Conservation (phyloP, 2,888 invertebrate species). For the Lycocerus yunnanus region DNA sequence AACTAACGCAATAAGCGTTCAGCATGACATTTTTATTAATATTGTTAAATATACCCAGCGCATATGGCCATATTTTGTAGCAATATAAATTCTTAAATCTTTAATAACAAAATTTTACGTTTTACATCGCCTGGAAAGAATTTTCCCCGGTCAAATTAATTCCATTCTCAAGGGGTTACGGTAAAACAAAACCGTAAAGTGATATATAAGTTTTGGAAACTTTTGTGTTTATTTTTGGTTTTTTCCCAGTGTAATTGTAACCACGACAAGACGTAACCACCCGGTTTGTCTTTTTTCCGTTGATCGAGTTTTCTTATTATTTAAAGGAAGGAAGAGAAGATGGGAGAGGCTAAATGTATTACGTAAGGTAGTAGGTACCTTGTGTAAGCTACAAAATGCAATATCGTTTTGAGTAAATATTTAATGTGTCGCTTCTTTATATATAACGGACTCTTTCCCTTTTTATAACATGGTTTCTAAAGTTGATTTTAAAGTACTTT, state of each 20-base stretch:
- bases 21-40: not conserved
- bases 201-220: not conserved
- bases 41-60: not conserved
- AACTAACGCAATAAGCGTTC: not conserved
- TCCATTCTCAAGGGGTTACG: not conserved
- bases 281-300: not conserved
- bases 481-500: not conserved
- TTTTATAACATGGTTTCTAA: constrained; percentile 1
- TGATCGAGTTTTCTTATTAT: not conserved
- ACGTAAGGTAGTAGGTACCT: not conserved
- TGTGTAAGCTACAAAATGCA: constrained; percentile 8
- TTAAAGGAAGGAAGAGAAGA: constrained; percentile 2
- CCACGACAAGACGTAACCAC: not conserved
- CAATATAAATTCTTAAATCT: not conserved
- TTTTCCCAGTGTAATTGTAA: not conserved
- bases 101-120: not conserved
- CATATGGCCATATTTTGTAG: not conserved
- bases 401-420: constrained; percentile 16
- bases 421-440: constrained; percentile 11
- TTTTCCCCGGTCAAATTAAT: not conserved
- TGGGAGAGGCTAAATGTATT: not conserved
- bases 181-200: not conserved
- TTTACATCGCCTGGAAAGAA: not conserved
- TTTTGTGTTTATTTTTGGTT: not conserved
- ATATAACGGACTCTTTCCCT: constrained; percentile 5